Base-by-base conservation (phyloP, 2,888 invertebrate genomes). In the Protophormia terraenovae region DNA sequence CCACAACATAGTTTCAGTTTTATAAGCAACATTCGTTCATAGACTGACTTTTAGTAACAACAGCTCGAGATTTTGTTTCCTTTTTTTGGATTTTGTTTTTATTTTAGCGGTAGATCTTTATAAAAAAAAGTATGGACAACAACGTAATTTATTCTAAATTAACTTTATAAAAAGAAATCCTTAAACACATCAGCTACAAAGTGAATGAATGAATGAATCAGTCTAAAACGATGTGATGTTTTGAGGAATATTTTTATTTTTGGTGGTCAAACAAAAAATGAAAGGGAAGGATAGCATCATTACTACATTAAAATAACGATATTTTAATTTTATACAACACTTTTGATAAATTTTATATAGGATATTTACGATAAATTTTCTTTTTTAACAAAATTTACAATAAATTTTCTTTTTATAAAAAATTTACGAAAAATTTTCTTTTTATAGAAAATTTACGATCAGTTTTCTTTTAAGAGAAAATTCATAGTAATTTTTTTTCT, bases 71-170 rank as follows among this genome's bases (percentile, higher is more conserved):
- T 45, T 60, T 29, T 24, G 16, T 50, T 50, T 50, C 24, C 14
- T 41, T 32, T 47, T 38, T 35, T 55, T 35, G 41, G 0, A 6
- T 60, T 32, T 72, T 24, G n/a, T 62, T 60, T 55, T 53, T 22
- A 2, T 41, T 75, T 53, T 27, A 64, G 67, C 79, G 75, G 83
- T 73, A 67, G 78, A 75, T 77, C 84, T 72, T 77, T 81, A 60
- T 60, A 84, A 77, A 50, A 50, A 50, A n/a, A n/a, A n/a, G n/a
- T n/a, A 84, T 66, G 84, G 72, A 84, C 66, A 80, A 84, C 66
- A 80, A 76, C 55, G 84, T 80, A 81, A 84, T 84, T 84, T 84
- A 84, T 80, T 81, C 80, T 72, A 81, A 81, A 81, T 77, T 81
- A 67, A 81, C 76, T 84, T 62, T 27, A 77, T 66, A 22, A 67